Evolutionary conservation across 2,888 invertebrate species (phyloP).

Genomic region (Leistus spinibarbis): DNA sequence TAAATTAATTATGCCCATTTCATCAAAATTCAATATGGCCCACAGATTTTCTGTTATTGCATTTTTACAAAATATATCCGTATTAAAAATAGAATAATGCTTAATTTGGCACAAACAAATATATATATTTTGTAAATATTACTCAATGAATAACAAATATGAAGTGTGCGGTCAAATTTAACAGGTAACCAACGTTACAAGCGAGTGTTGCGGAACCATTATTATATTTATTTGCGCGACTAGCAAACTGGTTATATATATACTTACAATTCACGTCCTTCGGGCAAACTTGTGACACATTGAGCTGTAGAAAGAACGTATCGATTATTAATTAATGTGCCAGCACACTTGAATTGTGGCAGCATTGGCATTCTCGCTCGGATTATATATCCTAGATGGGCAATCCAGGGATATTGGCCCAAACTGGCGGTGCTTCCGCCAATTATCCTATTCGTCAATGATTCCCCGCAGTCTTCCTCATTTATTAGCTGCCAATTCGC

Average conservation of each 20-base stretch:
- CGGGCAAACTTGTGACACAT: slow-evolving; percentile 48
- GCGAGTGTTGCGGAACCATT: too few species aligned
- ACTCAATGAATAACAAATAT: too few species aligned
- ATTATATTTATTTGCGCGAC: too few species aligned
- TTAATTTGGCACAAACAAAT: too few species aligned
- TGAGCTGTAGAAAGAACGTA: slow-evolving; percentile 58
- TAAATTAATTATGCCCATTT: too few species aligned
- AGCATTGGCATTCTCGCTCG: slow-evolving; percentile 13
- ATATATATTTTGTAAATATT: too few species aligned
- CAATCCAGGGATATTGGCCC: slow-evolving; percentile 70
- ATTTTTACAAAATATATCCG: too few species aligned
- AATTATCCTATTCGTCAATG: slow-evolving; percentile 63
- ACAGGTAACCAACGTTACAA: too few species aligned
- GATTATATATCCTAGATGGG: slow-evolving; percentile 62
- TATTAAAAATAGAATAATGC: too few species aligned
- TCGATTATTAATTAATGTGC: slow-evolving; percentile 53
- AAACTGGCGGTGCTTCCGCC: slow-evolving; percentile 65
- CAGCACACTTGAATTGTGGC: slow-evolving; percentile 54
- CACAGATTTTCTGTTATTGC: too few species aligned
- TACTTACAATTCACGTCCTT: not conserved
- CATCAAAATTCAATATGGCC: too few species aligned
- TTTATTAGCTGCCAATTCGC: slow-evolving; percentile 15
- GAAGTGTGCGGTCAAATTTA: too few species aligned
- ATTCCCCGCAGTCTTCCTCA: slow-evolving; percentile 2
- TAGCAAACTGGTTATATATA: not conserved